A percentile compares a stretch with the other conserved stretches of the same genome.
Evolutionary conservation across 2,113 vertebrate species (phyloP).

Genomic region (Psilopogon haemacephalus): DNA sequence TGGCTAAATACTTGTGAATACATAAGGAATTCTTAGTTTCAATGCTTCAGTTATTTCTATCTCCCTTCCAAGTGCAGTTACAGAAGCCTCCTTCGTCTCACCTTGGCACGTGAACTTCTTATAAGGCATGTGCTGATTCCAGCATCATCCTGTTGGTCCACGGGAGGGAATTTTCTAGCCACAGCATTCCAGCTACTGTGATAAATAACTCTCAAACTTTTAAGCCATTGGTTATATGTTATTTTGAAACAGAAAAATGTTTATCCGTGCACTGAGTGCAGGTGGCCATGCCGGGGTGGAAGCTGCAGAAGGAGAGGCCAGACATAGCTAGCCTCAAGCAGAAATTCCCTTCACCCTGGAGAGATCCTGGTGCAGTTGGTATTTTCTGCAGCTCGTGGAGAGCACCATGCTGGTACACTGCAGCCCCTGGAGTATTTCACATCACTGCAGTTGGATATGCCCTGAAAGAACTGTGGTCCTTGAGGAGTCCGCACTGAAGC

Average conservation of each 20-base stretch:
- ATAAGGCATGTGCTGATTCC: not conserved
- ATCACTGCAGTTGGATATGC: no score
- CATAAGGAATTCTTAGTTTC: not conserved
- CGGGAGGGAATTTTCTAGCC: not conserved
- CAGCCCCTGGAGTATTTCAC: not conserved
- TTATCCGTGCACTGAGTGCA: not conserved
- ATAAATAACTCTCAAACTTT: not conserved
- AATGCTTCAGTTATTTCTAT: not conserved
- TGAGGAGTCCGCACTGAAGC: not conserved
- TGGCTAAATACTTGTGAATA: not conserved
- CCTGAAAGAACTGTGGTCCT: not conserved
- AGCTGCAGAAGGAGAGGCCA: not conserved
- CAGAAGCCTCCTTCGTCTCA: not conserved
- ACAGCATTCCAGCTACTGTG: not conserved
- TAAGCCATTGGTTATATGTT: not conserved
- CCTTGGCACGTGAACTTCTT: not conserved
- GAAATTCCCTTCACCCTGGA: not conserved
- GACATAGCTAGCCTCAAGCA: not conserved
- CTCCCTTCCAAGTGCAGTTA: not conserved
- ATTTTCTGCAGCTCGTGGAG: not conserved
- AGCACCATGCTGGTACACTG: not conserved
- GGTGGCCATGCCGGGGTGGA: accelerated
- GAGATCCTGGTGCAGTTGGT: not conserved
- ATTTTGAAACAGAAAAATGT: not conserved
- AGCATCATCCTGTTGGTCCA: not conserved